Conservation (phyloP, 2,113 vertebrate genomes). For the Corvus hawaiiensis region DNA sequence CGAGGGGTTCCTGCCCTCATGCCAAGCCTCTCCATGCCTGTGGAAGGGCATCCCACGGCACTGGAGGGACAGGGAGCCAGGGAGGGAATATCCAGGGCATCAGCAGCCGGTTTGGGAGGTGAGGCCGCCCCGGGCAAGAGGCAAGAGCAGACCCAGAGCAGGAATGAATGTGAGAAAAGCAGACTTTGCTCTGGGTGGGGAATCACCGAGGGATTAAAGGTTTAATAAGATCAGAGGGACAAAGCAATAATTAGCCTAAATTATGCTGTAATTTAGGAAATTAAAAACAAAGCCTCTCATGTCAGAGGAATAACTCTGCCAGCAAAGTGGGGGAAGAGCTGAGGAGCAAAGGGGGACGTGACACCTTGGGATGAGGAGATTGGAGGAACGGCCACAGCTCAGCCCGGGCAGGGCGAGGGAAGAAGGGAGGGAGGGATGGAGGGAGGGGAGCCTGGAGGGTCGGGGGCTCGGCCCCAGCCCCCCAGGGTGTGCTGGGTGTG, state of each 20-base stretch:
- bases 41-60: neutral
- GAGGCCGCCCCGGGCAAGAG: neutral
- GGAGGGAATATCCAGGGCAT: neutral
- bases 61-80: neutral
- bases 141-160: slow-evolving; percentile 32
- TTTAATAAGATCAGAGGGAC: slow-evolving; percentile 69
- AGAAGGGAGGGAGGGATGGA: neutral
- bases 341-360: neutral
- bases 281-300: slow-evolving; percentile 66
- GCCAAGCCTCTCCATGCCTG: neutral
- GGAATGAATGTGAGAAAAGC: slow-evolving; percentile 54
- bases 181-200: slow-evolving; percentile 61
- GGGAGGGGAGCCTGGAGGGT: too few species aligned
- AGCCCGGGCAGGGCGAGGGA: fast-evolving
- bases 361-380: neutral
- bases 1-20: fast-evolving
- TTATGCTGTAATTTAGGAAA: slow-evolving; percentile 69
- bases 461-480: neutral
- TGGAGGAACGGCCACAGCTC: fast-evolving
- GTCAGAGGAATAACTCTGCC: slow-evolving; percentile 6
- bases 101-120: neutral
- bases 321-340: neutral
- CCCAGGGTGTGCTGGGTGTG: neutral
- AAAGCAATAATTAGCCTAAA: slow-evolving; percentile 67
- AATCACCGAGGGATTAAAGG: slow-evolving; percentile 63